Conservation (phyloP, 2,888 invertebrate genomes). For the Actias luna region DNA sequence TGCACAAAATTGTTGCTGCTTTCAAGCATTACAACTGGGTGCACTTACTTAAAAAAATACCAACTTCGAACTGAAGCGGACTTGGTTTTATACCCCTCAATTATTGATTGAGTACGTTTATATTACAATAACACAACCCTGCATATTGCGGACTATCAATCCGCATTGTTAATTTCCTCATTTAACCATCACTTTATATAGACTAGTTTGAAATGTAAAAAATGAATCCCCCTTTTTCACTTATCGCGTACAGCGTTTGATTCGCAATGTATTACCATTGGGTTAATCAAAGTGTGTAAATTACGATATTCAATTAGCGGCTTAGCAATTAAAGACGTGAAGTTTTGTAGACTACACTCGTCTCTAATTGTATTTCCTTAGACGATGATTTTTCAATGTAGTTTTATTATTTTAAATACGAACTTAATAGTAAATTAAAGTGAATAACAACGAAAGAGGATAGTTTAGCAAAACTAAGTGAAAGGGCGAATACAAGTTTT, state of each 20-base stretch:
- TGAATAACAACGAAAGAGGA: background rate
- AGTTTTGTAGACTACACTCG: conserved; percentile 1
- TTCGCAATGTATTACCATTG: background rate
- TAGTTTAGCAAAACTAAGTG: too few species aligned
- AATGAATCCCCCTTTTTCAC: background rate
- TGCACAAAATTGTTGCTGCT: too few species aligned
- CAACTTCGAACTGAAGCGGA: too few species aligned
- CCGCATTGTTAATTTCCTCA: background rate
- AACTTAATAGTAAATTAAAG: background rate
- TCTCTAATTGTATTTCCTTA: background rate
- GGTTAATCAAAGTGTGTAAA: background rate
- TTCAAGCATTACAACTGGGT: too few species aligned
- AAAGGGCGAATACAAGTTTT: too few species aligned
- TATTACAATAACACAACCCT: background rate
- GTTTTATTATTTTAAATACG: background rate
- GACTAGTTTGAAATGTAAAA: background rate
- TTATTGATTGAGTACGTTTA: background rate
- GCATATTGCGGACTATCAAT: background rate
- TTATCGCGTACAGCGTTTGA: background rate
- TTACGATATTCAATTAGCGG: background rate
- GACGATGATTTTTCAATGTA: background rate
- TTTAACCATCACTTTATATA: background rate
- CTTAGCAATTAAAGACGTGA: background rate
- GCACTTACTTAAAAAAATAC: too few species aligned
- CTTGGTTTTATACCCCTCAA: too few species aligned